Evolutionary conservation across 2,888 invertebrate genomes (phyloP).

Genomic region (Sicus ferrugineus): DNA sequence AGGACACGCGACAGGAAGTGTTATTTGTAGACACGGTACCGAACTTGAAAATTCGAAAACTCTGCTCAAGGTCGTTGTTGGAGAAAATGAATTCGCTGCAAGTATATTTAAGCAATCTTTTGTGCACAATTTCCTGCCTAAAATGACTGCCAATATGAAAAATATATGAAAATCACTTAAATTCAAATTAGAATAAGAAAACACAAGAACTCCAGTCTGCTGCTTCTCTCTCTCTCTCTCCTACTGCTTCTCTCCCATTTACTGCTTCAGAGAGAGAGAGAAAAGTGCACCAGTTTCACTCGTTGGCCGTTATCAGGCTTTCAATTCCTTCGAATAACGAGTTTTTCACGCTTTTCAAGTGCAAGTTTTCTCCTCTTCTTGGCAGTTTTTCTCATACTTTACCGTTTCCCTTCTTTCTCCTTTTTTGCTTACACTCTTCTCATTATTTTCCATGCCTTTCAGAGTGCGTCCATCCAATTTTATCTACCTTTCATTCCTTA

Average conservation of each 20-base stretch:
- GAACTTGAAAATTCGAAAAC: too few relatives aligned
- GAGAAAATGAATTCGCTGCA: too few relatives aligned
- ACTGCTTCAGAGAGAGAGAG: too few relatives aligned
- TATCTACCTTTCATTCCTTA: not conserved
- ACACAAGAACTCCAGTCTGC: not conserved
- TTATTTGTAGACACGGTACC: not conserved
- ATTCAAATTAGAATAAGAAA: not conserved
- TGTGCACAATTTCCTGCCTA: too few relatives aligned
- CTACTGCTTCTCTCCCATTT: too few relatives aligned
- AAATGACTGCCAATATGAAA: too few relatives aligned
- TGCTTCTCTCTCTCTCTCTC: too few relatives aligned
- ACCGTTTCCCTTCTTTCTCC: conserved; percentile 45
- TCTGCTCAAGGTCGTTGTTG: too few relatives aligned
- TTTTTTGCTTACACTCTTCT: conserved; percentile 18
- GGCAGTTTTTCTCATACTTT: conserved; percentile 17
- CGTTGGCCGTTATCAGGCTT: too few relatives aligned
- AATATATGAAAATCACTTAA: too few relatives aligned
- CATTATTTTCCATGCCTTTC: conserved; percentile 46
- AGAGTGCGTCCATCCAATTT: conserved; percentile 39
- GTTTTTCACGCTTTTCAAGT: conserved; percentile 52
- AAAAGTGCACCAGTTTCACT: too few relatives aligned
- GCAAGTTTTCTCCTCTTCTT: conserved; percentile 23
- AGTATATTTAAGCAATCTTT: too few relatives aligned
- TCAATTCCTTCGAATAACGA: conserved; percentile 43
- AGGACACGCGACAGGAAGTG: conserved; percentile 25